Percentiles rank a stretch among this genome's conserved stretches.
phyloP scores from a whole-genome alignment of 2,888 invertebrate genomes.

The Habroteleia sp. region DNA sequence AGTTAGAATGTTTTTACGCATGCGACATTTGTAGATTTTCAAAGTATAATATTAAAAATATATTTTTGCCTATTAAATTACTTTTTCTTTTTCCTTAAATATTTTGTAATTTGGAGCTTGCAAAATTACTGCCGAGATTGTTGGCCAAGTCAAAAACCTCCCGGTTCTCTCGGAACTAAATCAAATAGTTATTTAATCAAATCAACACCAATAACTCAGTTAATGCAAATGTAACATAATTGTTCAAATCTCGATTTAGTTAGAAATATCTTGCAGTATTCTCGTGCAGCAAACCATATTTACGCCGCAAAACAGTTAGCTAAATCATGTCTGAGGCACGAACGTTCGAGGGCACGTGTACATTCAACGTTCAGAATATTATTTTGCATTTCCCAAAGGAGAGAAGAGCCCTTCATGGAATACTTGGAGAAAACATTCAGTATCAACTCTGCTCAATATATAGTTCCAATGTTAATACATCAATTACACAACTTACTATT shows the following conservation, averaged over 20 bases:
- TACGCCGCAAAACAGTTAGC: conserved; percentile 60
- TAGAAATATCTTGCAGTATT: conserved; percentile 56
- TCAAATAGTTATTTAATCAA: conserved; percentile 49
- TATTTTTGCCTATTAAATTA: too few relatives aligned
- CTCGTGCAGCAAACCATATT: conserved; percentile 49
- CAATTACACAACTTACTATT: too few relatives aligned
- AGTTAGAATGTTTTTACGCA: too few relatives aligned
- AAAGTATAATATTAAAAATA: too few relatives aligned
- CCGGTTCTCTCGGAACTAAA: conserved; percentile 20
- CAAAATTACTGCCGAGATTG: conserved; percentile 3
- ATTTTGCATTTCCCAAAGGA: conserved; percentile 74
- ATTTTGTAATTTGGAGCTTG: background rate
- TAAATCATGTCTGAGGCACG: conserved; percentile 58
- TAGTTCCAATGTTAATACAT: conserved; percentile 10
- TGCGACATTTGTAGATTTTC: too few relatives aligned
- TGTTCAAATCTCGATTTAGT: conserved; percentile 58
- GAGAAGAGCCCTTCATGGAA: conserved; percentile 38
- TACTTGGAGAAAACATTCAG: conserved; percentile 50
- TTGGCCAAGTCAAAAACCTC: conserved; percentile 11
- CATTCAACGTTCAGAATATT: conserved; percentile 69
- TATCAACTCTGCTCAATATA: conserved; percentile 13
- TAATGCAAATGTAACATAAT: conserved; percentile 55
- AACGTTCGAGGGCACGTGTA: conserved; percentile 55
- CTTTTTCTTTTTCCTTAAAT: too few relatives aligned
- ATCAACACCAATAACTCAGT: conserved; percentile 44